Conservation (phyloP, 37 sponge, comb jelly and placozoan species). For the Halisarca cf. caerulea region DNA sequence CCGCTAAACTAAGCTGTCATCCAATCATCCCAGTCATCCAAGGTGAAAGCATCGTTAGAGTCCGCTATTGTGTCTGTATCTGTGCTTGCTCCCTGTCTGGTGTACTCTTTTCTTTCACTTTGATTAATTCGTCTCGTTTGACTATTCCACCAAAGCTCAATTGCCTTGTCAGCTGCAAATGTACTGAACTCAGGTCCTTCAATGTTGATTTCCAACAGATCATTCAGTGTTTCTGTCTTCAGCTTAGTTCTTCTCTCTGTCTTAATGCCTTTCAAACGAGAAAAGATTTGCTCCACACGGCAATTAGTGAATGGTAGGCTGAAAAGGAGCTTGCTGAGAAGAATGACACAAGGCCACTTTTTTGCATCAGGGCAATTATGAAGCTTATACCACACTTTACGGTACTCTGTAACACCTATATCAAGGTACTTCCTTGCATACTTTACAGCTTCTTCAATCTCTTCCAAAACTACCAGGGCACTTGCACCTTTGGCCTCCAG, state of each 20-base stretch:
- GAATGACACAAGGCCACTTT: slow-evolving; percentile 50
- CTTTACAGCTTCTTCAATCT: slow-evolving; percentile 40
- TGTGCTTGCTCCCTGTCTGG: background rate
- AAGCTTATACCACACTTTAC: background rate
- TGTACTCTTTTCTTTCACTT: slow-evolving; percentile 40
- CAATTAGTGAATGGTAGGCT: slow-evolving; percentile 53
- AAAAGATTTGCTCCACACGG: slow-evolving; percentile 39
- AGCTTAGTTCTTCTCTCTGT: slow-evolving; percentile 18
- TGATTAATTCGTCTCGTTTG: slow-evolving; percentile 1
- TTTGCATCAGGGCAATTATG: background rate
- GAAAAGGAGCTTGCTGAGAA: slow-evolving; percentile 35
- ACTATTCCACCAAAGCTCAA: slow-evolving; percentile 38
- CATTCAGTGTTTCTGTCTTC: slow-evolving; percentile 9
- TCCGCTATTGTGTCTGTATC: background rate
- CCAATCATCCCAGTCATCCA: background rate
- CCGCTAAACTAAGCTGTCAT: no score
- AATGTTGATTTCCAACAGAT: slow-evolving; percentile 36
- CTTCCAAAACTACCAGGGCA: background rate
- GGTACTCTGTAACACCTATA: background rate
- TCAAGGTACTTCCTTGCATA: slow-evolving; percentile 12
- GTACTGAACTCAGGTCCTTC: slow-evolving; percentile 22
- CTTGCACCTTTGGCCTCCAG: slow-evolving; percentile 43
- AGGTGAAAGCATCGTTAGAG: background rate
- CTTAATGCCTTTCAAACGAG: slow-evolving; percentile 24
- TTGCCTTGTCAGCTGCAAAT: slow-evolving; percentile 13